phyloP scores from a whole-genome alignment of 2,888 invertebrate species.

The Dolichomitus sp. region DNA sequence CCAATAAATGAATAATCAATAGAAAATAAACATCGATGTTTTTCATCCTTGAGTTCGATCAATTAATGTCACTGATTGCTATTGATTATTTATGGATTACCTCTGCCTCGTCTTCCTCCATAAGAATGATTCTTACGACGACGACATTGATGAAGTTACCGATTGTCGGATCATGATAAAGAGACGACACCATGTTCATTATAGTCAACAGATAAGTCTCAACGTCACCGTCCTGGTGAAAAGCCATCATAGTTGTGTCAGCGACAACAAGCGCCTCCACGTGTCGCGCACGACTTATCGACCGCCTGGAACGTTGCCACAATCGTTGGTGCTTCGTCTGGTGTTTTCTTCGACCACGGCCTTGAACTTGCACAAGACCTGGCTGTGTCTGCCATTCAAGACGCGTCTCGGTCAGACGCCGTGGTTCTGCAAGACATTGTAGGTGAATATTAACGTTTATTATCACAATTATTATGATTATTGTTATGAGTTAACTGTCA shows the following conservation, averaged over 20 bases:
- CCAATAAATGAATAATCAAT: constrained; percentile 35
- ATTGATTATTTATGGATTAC: constrained; percentile 75
- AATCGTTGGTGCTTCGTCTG: constrained; percentile 66
- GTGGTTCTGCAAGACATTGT: constrained; percentile 77
- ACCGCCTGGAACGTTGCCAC: constrained; percentile 86
- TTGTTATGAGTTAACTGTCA: constrained; percentile 1
- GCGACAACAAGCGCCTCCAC: constrained; percentile 96
- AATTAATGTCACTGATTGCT: neutral
- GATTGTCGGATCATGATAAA: constrained; percentile 95
- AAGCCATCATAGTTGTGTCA: constrained; percentile 95
- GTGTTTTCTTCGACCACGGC: constrained; percentile 80
- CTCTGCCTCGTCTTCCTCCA: constrained; percentile 89
- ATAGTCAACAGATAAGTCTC: constrained; percentile 96
- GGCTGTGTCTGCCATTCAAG: constrained; percentile 89
- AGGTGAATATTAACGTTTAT: neutral
- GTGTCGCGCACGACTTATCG: constrained; percentile 92
- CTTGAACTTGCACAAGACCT: constrained; percentile 87
- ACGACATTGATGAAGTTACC: constrained; percentile 96
- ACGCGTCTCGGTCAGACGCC: constrained; percentile 83
- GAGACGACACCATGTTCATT: constrained; percentile 96
- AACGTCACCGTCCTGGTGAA: constrained; percentile 93
- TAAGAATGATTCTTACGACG: constrained; percentile 94
- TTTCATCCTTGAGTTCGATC: neutral
- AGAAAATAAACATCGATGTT: neutral
- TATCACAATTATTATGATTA: neutral